Evolutionary conservation across 1,140 invertebrate species (phyloP).

Genomic region (Spodoptera frugiperda): DNA sequence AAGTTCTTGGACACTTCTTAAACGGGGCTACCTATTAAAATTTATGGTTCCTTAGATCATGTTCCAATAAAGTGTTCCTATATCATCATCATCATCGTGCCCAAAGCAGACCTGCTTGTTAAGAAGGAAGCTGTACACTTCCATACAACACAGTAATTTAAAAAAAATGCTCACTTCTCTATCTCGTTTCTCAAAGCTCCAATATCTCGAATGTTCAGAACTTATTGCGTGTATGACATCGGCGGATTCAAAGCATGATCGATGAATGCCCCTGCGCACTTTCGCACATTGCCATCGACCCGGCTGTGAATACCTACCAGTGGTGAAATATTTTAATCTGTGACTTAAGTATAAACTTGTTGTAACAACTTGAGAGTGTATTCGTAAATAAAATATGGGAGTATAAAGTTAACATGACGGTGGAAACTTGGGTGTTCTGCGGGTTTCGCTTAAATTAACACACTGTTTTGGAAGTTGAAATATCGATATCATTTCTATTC

Average conservation of each 20-base stretch:
- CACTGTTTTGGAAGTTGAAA: no score
- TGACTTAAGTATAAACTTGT: constrained; percentile 31
- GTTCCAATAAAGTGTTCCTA: no score
- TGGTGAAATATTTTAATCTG: constrained; percentile 38
- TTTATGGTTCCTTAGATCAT: no score
- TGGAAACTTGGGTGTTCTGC: constrained; percentile 8
- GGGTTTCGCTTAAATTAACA: background rate
- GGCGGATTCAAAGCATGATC: constrained; percentile 46
- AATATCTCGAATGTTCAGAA: constrained; percentile 23
- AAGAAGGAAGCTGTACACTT: no score
- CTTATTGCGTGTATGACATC: constrained; percentile 42
- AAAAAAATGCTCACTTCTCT: no score
- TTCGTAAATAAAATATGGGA: constrained; percentile 2
- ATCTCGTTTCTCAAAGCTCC: background rate
- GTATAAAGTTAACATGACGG: background rate
- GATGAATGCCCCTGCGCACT: constrained; percentile 18
- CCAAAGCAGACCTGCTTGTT: no score
- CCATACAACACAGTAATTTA: no score
- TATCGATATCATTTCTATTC: no score
- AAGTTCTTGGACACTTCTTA: no score
- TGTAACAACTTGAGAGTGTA: constrained; percentile 14
- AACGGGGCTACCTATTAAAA: no score
- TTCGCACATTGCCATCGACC: constrained; percentile 8
- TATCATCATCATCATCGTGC: no score
- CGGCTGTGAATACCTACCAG: constrained; percentile 4